phyloP scores from a whole-genome alignment of 2,113 vertebrate species.

The Carlito syrichta region DNA sequence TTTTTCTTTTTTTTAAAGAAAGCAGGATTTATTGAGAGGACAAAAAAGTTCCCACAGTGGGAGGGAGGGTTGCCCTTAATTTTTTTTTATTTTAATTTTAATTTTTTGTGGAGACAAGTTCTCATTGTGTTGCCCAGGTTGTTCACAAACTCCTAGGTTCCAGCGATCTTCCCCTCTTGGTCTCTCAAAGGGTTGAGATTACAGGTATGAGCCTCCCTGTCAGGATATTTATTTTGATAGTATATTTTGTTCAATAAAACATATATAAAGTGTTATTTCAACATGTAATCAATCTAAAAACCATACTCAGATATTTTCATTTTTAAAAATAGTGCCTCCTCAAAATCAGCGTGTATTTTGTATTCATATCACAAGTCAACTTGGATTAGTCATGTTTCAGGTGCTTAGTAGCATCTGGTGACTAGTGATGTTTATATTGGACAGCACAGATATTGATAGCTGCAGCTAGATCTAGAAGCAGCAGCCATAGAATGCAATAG shows the following conservation, averaged over 20 bases:
- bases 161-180: too few relatives aligned
- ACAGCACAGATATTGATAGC: not conserved
- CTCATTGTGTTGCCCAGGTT: too few relatives aligned
- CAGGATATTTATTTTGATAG: not conserved
- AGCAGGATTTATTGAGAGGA: too few relatives aligned
- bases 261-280: not conserved
- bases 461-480: not conserved
- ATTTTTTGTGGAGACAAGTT: too few relatives aligned
- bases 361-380: not conserved
- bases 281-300: not conserved
- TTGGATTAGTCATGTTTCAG: not conserved
- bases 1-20: too few relatives aligned
- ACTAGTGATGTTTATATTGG: not conserved
- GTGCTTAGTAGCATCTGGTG: not conserved
- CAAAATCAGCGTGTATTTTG: not conserved
- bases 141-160: too few relatives aligned
- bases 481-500: not conserved
- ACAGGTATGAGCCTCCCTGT: too few relatives aligned
- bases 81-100: too few relatives aligned
- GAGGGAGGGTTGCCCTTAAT: too few relatives aligned
- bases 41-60: too few relatives aligned
- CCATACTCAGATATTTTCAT: not conserved
- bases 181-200: too few relatives aligned
- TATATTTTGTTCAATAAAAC: not conserved
- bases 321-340: not conserved